phyloP scores from a whole-genome alignment of 2,797 vertebrate genomes.

The Coregonus suidteri region DNA sequence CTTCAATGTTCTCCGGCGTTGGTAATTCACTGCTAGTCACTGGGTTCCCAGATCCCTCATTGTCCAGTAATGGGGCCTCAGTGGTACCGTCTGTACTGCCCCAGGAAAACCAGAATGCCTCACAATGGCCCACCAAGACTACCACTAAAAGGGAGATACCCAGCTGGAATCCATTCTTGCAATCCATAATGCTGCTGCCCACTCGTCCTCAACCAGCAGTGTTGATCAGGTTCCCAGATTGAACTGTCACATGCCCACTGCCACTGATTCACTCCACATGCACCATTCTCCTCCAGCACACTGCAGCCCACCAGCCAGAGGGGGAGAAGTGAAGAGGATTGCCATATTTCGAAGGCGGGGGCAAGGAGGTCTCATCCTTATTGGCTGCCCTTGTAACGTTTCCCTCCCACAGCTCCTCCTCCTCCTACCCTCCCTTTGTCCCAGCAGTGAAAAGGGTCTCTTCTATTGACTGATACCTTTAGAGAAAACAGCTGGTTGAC shows the following conservation, averaged over 20 bases:
- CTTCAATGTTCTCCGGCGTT: slow-evolving; percentile 52
- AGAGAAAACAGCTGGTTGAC: slow-evolving; percentile 57
- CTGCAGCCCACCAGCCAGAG: slow-evolving; percentile 60
- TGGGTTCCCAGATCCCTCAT: slow-evolving; percentile 59
- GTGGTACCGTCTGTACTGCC: slow-evolving; percentile 50
- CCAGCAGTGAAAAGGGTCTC: slow-evolving; percentile 71
- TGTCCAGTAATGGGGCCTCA: slow-evolving; percentile 49
- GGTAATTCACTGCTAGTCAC: slow-evolving; percentile 56
- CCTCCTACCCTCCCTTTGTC: slow-evolving; percentile 66
- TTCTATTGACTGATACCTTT: slow-evolving; percentile 69
- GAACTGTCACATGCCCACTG: slow-evolving; percentile 75
- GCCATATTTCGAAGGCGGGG: slow-evolving; percentile 67
- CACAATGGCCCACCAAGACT: slow-evolving; percentile 52
- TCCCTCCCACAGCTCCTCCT: slow-evolving; percentile 65
- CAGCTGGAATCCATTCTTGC: slow-evolving; percentile 62
- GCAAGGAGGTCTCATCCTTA: slow-evolving; percentile 50
- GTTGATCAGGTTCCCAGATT: slow-evolving; percentile 52
- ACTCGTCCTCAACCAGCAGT: slow-evolving; percentile 50
- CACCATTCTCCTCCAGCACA: slow-evolving; percentile 48
- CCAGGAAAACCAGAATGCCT: slow-evolving; percentile 73
- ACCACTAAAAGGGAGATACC: slow-evolving; percentile 60
- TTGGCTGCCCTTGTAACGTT: slow-evolving; percentile 66
- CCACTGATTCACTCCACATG: slow-evolving; percentile 51
- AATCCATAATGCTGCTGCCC: slow-evolving; percentile 35
- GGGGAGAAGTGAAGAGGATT: slow-evolving; percentile 73